Conservation (phyloP, 2,797 vertebrate species). For the Erethizon dorsatum region DNA sequence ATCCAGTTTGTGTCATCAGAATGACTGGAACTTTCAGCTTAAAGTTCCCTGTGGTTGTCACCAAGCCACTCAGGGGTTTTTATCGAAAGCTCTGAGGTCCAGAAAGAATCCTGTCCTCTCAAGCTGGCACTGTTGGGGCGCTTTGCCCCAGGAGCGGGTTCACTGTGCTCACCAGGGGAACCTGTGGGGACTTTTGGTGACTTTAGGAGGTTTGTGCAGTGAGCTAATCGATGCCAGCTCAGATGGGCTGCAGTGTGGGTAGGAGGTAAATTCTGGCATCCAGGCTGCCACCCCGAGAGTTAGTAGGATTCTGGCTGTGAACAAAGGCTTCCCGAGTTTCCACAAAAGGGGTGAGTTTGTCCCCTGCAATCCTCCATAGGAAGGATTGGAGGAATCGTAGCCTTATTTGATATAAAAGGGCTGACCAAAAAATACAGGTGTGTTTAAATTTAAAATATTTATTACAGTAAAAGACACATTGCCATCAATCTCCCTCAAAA, state of each 20-base stretch:
- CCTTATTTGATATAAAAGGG: not conserved
- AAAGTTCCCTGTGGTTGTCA: not conserved
- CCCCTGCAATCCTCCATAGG: not conserved
- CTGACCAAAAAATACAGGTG: not conserved
- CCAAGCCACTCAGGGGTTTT: not conserved
- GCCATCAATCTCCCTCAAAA: not conserved
- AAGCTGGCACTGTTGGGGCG: not conserved
- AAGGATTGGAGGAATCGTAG: not conserved
- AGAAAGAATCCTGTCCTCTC: not conserved
- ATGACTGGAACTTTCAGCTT: not conserved
- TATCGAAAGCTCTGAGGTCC: not conserved
- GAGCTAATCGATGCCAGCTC: not conserved
- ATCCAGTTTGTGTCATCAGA: not conserved
- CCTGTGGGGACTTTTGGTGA: not conserved
- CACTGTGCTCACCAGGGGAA: not conserved
- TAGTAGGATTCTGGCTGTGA: not conserved
- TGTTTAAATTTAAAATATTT: not conserved
- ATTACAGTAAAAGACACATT: not conserved
- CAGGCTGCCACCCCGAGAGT: too few relatives aligned
- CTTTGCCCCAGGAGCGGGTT: not conserved
- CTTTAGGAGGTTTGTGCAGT: not conserved
- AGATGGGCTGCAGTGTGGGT: not conserved
- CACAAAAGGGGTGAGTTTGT: not conserved
- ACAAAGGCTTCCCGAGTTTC: not conserved
- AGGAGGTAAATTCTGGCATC: not conserved